A percentile compares a stretch with the other conserved stretches of the same genome.
phyloP scores from a whole-genome alignment of 1,140 invertebrate genomes.

The Charaxes varanes region DNA sequence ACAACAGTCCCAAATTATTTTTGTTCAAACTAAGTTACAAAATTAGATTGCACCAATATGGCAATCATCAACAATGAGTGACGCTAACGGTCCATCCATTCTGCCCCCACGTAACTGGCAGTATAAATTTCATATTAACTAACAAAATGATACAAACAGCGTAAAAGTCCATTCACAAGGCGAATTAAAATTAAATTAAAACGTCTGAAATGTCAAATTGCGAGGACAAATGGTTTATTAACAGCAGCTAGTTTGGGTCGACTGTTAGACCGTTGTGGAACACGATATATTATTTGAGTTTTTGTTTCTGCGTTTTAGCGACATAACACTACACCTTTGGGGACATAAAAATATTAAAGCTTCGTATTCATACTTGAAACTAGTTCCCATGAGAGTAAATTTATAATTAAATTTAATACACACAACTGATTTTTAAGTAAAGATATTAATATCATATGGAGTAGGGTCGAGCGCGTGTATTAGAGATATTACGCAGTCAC shows the following conservation, averaged over 20 bases:
- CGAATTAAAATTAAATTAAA: conserved; percentile 69
- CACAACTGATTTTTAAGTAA: too few relatives aligned
- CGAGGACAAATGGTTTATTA: conserved; percentile 40
- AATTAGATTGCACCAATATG: conserved; percentile 4
- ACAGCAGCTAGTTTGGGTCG: conserved; percentile 12
- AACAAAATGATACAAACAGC: conserved; percentile 67
- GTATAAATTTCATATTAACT: conserved; percentile 63
- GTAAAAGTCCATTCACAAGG: conserved; percentile 66
- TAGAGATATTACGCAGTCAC: too few relatives aligned
- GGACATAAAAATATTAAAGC: too few relatives aligned
- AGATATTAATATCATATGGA: too few relatives aligned
- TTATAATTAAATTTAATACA: too few relatives aligned
- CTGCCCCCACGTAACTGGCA: conserved; percentile 46
- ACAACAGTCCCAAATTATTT: conserved; percentile 1
- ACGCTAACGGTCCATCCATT: conserved; percentile 28
- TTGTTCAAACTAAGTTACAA: conserved; percentile 4
- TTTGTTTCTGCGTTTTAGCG: background rate
- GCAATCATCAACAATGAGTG: conserved; percentile 31
- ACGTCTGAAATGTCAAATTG: conserved; percentile 59
- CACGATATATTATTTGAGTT: background rate
- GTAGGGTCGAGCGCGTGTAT: too few relatives aligned
- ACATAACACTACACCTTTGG: too few relatives aligned
- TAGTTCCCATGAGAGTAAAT: too few relatives aligned
- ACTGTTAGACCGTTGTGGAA: conserved; percentile 33
- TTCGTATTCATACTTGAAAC: too few relatives aligned